phyloP scores from a whole-genome alignment of 2,888 invertebrate genomes.

The Emesis russula region DNA sequence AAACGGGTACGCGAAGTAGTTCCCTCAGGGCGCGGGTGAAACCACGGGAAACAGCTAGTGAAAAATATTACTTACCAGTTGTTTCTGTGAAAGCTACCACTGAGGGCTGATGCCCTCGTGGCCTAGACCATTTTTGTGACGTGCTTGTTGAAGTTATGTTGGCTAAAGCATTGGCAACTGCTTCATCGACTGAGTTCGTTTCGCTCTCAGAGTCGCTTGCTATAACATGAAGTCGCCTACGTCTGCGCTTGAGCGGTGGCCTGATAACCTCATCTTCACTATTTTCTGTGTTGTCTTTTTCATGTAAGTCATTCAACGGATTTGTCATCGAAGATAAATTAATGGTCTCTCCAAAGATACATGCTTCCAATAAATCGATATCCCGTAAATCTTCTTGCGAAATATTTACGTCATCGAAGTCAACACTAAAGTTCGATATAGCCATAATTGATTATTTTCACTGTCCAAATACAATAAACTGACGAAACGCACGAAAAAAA shows the following conservation, averaged over 20 bases:
- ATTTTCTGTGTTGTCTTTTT: constrained; percentile 15
- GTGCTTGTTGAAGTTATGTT: constrained; percentile 14
- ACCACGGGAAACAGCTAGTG: constrained; percentile 13
- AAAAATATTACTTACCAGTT: constrained; percentile 6
- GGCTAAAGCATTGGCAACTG: constrained; percentile 15
- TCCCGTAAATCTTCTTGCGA: constrained; percentile 37
- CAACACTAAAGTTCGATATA: constrained; percentile 9
- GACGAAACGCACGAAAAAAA: constrained; percentile 16
- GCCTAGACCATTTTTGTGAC: background rate
- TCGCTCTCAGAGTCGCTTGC: background rate
- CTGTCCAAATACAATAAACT: constrained; percentile 15
- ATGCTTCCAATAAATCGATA: constrained; percentile 21
- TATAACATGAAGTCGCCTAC: constrained; percentile 6
- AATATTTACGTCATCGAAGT: constrained; percentile 12
- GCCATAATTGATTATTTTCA: constrained; percentile 9
- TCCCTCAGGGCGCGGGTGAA: constrained; percentile 7
- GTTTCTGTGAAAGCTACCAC: background rate
- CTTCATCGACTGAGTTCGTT: background rate
- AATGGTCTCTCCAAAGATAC: constrained; percentile 33
- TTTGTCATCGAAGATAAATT: constrained; percentile 12
- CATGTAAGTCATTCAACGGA: constrained; percentile 15
- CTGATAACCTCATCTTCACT: constrained; percentile 14
- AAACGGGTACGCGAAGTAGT: constrained; percentile 10
- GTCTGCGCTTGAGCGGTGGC: constrained; percentile 11
- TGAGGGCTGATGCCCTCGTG: background rate